Evolutionary conservation across 2,113 vertebrate genomes (phyloP).

Genomic region (Boleophthalmus pectinirostris): DNA sequence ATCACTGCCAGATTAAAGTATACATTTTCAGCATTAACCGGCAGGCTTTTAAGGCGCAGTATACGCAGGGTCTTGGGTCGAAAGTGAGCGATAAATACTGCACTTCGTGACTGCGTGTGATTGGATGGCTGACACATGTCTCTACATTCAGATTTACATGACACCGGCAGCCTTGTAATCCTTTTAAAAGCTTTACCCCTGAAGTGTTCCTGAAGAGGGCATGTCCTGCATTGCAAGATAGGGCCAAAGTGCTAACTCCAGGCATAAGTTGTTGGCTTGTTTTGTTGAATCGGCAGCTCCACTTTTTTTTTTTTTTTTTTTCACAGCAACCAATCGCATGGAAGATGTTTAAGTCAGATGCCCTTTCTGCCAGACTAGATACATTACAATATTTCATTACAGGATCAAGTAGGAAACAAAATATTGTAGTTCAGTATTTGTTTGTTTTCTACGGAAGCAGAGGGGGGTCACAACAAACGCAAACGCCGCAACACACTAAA

Average conservation of each 20-base stretch:
- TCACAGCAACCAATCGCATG: too few species aligned
- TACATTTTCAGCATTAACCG: constrained; percentile 26
- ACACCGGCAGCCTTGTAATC: constrained; percentile 19
- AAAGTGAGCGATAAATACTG: constrained; percentile 29
- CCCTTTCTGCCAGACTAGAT: too few species aligned
- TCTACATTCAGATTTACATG: constrained; percentile 35
- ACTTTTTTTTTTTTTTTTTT: too few species aligned
- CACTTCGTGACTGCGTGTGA: constrained; percentile 8
- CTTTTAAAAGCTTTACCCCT: constrained; percentile 17
- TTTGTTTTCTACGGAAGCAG: too few species aligned
- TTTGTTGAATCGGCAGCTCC: too few species aligned
- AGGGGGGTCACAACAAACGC: too few species aligned
- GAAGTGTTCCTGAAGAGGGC: constrained; percentile 9
- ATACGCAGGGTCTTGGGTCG: constrained; percentile 14
- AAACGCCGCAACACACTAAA: too few species aligned
- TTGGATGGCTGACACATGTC: constrained; percentile 6
- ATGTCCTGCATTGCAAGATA: not conserved
- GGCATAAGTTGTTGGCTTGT: not conserved
- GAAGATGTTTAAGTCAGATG: too few species aligned
- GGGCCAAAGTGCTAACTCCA: not conserved
- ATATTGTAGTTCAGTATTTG: too few species aligned
- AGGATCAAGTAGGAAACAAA: too few species aligned
- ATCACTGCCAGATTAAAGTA: constrained; percentile 49
- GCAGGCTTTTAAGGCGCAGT: constrained; percentile 22
- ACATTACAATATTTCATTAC: too few species aligned